Evolutionary conservation across 2,888 invertebrate genomes (phyloP).

Genomic region (Eristalis arbustorum): DNA sequence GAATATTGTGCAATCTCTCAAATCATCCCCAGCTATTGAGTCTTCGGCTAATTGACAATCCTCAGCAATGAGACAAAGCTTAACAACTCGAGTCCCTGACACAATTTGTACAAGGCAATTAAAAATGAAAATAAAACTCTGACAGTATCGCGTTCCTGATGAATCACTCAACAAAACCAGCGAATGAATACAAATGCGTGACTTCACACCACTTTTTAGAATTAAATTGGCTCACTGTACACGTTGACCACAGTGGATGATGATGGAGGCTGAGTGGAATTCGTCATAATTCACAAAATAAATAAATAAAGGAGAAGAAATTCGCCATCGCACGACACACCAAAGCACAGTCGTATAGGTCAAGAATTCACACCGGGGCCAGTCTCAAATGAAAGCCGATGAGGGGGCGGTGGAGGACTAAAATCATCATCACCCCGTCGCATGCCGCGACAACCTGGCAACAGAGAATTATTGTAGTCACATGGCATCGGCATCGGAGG

Average conservation of each 20-base stretch:
- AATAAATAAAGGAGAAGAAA: not conserved
- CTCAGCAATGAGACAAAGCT: not conserved
- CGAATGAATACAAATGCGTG: slow-evolving; percentile 47
- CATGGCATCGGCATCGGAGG: not conserved
- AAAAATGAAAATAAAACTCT: slow-evolving; percentile 14
- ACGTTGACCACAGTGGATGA: no score
- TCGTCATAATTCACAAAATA: not conserved
- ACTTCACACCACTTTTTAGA: slow-evolving; percentile 59
- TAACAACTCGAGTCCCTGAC: not conserved
- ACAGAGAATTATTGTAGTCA: not conserved
- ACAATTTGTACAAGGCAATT: not conserved
- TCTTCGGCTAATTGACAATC: not conserved
- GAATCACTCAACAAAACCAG: slow-evolving; percentile 50
- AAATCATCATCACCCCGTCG: not conserved
- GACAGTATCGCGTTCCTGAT: slow-evolving; percentile 38
- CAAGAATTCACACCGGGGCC: slow-evolving; percentile 44
- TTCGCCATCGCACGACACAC: slow-evolving; percentile 10
- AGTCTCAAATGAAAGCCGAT: not conserved
- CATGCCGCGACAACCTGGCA: slow-evolving; percentile 8
- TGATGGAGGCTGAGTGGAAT: not conserved
- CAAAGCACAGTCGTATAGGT: slow-evolving; percentile 45
- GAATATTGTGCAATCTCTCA: not conserved
- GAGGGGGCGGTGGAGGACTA: not conserved
- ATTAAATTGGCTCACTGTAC: slow-evolving; percentile 57
- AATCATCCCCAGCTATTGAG: not conserved